A percentile compares a stretch with the other conserved stretches of the same genome.
These are phyloP conservation scores for Mesorhabditis belari DNA, from an alignment of 2,888 invertebrate species.

Conservation along the genomic window DNA sequence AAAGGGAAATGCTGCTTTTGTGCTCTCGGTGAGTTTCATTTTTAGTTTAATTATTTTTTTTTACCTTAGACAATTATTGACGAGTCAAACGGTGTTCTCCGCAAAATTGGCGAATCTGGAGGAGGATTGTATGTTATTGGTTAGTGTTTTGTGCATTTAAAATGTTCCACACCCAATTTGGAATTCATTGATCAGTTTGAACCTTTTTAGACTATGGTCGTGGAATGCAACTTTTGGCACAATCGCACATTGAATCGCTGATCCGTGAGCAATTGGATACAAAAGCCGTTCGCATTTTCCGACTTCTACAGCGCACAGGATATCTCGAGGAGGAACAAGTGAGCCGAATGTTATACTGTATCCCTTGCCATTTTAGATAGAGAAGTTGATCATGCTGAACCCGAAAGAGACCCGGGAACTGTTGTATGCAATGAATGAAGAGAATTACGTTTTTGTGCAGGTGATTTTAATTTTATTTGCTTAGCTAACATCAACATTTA, in stretches of 20 bases:
- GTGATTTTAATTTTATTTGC: slow-evolving; percentile 49
- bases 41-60: too few relatives aligned
- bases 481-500: slow-evolving; percentile 31
- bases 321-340: slow-evolving; percentile 73
- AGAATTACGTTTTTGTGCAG: slow-evolving; percentile 64
- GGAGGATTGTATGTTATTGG: slow-evolving; percentile 76
- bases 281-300: slow-evolving; percentile 64
- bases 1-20: slow-evolving; percentile 54
- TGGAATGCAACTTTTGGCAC: slow-evolving; percentile 69
- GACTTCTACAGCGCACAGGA: slow-evolving; percentile 72
- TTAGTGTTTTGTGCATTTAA: slow-evolving; percentile 34
- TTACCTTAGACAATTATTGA: too few relatives aligned
- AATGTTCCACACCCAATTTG: not conserved
- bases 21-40: too few relatives aligned
- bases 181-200: not conserved
- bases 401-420: slow-evolving; percentile 84
- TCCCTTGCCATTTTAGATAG: slow-evolving; percentile 64
- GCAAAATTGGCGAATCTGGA: slow-evolving; percentile 71
- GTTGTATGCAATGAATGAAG: slow-evolving; percentile 75
- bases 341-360: not conserved
- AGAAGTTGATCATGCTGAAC: slow-evolving; percentile 84
- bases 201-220: slow-evolving; percentile 59
- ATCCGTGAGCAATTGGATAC: slow-evolving; percentile 78
- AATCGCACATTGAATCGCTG: slow-evolving; percentile 70
- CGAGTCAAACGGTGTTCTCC: slow-evolving; percentile 71